Conservation (phyloP, 2,888 invertebrate species). For the Synergus umbraculus region DNA sequence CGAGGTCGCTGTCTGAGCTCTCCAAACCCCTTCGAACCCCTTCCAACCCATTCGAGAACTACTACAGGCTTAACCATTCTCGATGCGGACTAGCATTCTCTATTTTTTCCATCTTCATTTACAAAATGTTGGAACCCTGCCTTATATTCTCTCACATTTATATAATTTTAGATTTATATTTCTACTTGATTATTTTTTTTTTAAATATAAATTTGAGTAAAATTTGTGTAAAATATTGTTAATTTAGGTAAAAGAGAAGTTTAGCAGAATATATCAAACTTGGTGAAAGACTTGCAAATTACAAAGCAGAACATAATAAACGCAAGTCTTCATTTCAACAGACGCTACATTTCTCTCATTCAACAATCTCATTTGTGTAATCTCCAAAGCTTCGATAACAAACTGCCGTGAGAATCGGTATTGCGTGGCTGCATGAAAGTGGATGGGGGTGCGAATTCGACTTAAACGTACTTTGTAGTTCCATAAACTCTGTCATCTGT, state of each 20-base stretch:
- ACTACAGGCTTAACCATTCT: conserved; percentile 52
- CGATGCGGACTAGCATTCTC: conserved; percentile 42
- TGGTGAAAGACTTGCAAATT: neutral
- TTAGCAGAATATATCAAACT: conserved; percentile 2
- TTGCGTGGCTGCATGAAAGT: conserved; percentile 51
- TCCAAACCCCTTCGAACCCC: conserved; percentile 40
- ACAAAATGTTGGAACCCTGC: no score
- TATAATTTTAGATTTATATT: no score
- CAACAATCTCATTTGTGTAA: conserved; percentile 71
- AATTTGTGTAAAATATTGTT: neutral
- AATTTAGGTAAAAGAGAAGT: neutral
- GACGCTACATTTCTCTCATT: conserved; percentile 12
- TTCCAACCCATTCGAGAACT: conserved; percentile 48
- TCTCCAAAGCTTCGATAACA: conserved; percentile 71
- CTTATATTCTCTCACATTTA: no score
- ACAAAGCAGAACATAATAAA: neutral
- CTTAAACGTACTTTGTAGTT: conserved; percentile 68
- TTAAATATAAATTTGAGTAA: no score
- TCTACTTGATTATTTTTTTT: no score
- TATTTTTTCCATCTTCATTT: conserved; percentile 6
- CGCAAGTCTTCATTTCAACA: conserved; percentile 13
- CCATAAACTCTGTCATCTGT: conserved; percentile 24
- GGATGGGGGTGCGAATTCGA: conserved; percentile 60
- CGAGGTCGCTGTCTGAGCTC: conserved; percentile 52
- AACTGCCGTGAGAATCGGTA: conserved; percentile 61